phyloP scores from a whole-genome alignment of 2,888 invertebrate genomes.

The Drosophila mimetica region DNA sequence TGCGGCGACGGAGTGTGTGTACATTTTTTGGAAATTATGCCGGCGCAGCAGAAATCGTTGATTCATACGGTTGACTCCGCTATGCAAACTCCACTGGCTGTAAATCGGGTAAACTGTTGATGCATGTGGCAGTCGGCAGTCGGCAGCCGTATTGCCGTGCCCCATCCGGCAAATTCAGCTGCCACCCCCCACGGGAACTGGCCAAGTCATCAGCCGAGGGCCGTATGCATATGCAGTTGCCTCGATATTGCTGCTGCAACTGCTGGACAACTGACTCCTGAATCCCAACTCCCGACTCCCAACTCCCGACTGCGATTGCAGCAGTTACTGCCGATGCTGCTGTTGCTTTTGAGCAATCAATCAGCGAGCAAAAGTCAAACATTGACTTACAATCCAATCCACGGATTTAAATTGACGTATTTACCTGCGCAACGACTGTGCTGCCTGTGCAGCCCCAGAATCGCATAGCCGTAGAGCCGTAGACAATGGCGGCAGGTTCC shows the following conservation, averaged over 20 bases:
- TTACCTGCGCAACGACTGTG: conserved; percentile 71
- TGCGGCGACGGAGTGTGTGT: conserved; percentile 38
- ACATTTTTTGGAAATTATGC: conserved; percentile 72
- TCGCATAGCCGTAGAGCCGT: conserved; percentile 30
- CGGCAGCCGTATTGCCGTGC: background rate
- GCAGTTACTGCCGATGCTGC: conserved; percentile 35
- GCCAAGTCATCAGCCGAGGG: conserved; percentile 71
- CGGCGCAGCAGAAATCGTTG: conserved; percentile 73
- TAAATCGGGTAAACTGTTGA: conserved; percentile 78
- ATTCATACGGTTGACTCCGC: conserved; percentile 78
- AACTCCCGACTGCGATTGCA: conserved; percentile 42
- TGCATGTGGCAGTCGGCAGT: conserved; percentile 47
- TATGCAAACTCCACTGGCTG: conserved; percentile 72
- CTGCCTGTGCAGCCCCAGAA: conserved; percentile 41
- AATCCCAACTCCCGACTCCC: background rate
- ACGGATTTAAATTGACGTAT: conserved; percentile 83
- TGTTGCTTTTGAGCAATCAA: conserved; percentile 82
- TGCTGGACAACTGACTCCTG: conserved; percentile 16
- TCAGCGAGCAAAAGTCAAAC: conserved; percentile 83
- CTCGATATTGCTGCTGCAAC: conserved; percentile 54
- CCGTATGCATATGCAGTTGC: conserved; percentile 73
- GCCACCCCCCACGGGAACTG: conserved; percentile 48
- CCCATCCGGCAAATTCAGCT: conserved; percentile 25
- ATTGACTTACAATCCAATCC: conserved; percentile 83
- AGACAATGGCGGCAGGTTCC: conserved; percentile 51